Percentiles rank a stretch among this genome's conserved stretches.
Evolutionary conservation across 64 coral and sea anemone genomes (phyloP).

Genomic region (Actinia equina): DNA sequence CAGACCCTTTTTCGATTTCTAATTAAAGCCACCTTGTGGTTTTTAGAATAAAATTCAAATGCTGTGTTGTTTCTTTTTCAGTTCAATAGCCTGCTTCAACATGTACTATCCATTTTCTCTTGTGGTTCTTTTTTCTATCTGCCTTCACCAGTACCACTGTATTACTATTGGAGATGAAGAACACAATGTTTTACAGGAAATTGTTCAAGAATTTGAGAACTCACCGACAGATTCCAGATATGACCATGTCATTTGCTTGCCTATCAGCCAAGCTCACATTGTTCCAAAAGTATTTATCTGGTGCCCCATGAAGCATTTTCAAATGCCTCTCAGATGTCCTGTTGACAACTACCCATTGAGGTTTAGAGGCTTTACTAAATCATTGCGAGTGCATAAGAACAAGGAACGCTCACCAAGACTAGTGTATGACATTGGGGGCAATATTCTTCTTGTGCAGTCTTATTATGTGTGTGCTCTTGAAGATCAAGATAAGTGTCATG

Average conservation of each 20-base stretch:
- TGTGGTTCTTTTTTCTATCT: not conserved
- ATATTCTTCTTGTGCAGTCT: conserved; percentile 52
- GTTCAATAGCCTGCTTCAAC: not conserved
- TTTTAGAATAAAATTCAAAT: too few relatives aligned
- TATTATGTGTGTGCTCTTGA: conserved; percentile 49
- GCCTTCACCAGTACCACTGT: not conserved
- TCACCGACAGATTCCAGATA: conserved; percentile 47
- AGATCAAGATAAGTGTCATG: conserved; percentile 8
- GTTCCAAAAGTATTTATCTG: conserved; percentile 74
- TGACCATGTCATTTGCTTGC: conserved; percentile 48
- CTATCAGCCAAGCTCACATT: conserved; percentile 30
- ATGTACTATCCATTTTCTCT: not conserved
- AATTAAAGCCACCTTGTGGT: too few relatives aligned
- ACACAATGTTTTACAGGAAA: conserved; percentile 34
- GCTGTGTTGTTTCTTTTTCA: not conserved
- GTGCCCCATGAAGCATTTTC: conserved; percentile 67
- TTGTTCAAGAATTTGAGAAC: conserved; percentile 49
- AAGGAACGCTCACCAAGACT: conserved; percentile 55
- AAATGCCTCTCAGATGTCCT: conserved; percentile 49
- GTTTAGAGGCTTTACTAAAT: conserved; percentile 26
- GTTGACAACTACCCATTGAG: conserved; percentile 52
- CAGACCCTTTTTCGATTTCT: too few relatives aligned
- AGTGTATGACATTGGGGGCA: conserved; percentile 64
- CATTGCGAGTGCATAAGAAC: conserved; percentile 24
- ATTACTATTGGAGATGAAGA: conserved; percentile 61